Base-by-base conservation (phyloP, 1,140 invertebrate genomes). In the Helicoverpa zea region DNA sequence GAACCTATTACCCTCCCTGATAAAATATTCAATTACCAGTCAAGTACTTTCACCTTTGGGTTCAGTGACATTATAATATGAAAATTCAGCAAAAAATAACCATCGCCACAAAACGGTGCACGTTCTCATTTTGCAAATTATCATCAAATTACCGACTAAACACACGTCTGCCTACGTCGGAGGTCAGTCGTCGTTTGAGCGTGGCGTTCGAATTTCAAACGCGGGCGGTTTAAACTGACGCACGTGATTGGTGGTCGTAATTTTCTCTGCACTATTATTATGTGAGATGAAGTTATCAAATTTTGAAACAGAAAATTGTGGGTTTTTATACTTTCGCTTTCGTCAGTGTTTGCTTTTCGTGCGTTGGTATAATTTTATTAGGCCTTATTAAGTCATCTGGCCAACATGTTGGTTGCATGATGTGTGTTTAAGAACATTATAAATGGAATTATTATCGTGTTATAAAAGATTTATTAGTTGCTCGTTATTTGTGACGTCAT, bases 241-340 rank as follows among this genome's bases (percentile, higher is more conserved):
- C 82, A 82, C 85, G 84, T 88, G 87, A 89, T 87, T 86, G 86
- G 86, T 82, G 75, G 87, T 83, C 85, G 81, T 82, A 82, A 87
- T 89, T 87, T 84, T 79, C 59, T 54, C 82, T 81, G 82, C 88
- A 83, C 90, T 88, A 82, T 92, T 75, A 91, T 92, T 91, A 91
- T 70, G 58, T 54, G 83, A 89, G 87, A 91, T 92, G 87, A 89
- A 92, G 91, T 89, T 90, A 91, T 92, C 88, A 91, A 90, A 88
- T 85, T 86, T 90, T 85, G 83, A 81, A 87, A 85, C 72, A 86
- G 82, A 79, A 92, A 91, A 92, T 91, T 92, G 87, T 81, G 61
- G 85, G 86, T 47, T 84, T 82, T 81, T 63, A 68, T 78, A 85
- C 87, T 91, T 83, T 92, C 89, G 88, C 81, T 91, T 87, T 90